These are phyloP conservation scores for Nematolebias whitei DNA, from an alignment of 2,113 vertebrate genomes.

Conservation along the genomic window DNA sequence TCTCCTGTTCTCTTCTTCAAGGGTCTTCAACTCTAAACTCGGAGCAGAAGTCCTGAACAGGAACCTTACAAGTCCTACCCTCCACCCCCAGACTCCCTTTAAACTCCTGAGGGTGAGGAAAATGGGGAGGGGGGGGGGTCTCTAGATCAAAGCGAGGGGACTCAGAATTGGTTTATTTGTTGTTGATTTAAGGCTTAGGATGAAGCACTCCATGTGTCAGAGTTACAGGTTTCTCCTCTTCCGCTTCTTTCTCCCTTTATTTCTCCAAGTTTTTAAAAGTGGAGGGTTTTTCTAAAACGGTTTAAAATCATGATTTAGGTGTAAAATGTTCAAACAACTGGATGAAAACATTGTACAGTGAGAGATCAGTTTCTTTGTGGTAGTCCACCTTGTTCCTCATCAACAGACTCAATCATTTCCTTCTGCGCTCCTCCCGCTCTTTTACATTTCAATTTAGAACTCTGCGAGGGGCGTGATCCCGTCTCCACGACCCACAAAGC, in stretches of 20 bases:
- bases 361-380: no score
- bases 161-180: conserved; percentile 76
- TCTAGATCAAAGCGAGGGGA: conserved; percentile 71
- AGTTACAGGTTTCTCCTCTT: conserved; percentile 67
- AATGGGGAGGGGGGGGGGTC: conserved; percentile 27
- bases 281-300: conserved; percentile 18
- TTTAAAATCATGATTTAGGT: conserved; percentile 13
- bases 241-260: conserved; percentile 44
- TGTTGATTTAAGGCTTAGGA: conserved; percentile 78
- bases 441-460: conserved; percentile 66
- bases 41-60: conserved; percentile 52
- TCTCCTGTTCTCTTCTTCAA: conserved; percentile 36
- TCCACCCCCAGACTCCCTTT: conserved; percentile 1
- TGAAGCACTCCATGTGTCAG: conserved; percentile 71
- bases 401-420: conserved; percentile 37
- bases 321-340: no score
- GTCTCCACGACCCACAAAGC: conserved; percentile 52
- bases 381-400: no score
- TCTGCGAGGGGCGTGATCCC: conserved; percentile 55
- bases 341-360: no score
- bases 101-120: not conserved
- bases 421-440: conserved; percentile 36
- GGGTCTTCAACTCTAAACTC: conserved; percentile 49
- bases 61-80: conserved; percentile 45
- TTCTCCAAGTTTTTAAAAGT: conserved; percentile 45